These are phyloP conservation scores for Nomada fucata DNA, from an alignment of 2,888 invertebrate species.

Conservation along the genomic window DNA sequence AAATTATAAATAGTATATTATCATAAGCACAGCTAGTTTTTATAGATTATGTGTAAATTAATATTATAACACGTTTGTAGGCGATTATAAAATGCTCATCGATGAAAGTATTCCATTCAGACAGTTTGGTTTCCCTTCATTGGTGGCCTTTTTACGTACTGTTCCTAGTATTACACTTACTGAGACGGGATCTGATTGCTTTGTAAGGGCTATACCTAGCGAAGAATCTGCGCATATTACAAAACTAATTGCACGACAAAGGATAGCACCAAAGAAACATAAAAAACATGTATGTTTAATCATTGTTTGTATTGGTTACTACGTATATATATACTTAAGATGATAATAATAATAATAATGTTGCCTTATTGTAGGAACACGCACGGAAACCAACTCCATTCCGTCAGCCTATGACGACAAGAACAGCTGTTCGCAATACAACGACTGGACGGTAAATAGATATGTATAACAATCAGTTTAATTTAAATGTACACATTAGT, in stretches of 20 bases:
- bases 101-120: conserved; percentile 88
- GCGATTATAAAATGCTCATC: conserved; percentile 88
- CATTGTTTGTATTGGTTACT: background rate
- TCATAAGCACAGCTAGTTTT: background rate
- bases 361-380: conserved; percentile 15
- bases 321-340: background rate
- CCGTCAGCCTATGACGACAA: conserved; percentile 26
- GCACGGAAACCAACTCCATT: conserved; percentile 25
- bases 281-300: conserved; percentile 43
- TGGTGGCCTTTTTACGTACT: conserved; percentile 87
- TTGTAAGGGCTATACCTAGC: conserved; percentile 86
- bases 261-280: conserved; percentile 65
- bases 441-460: conserved; percentile 31
- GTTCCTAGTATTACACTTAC: conserved; percentile 86
- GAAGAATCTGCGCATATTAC: conserved; percentile 87
- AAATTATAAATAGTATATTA: background rate
- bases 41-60: background rate
- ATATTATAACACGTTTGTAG: conserved; percentile 78
- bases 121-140: conserved; percentile 86
- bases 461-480: background rate
- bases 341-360: background rate
- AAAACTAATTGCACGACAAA: conserved; percentile 82
- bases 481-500: background rate
- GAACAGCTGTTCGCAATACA: background rate
- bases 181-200: conserved; percentile 85